Percentiles rank a stretch among this genome's conserved stretches.
Evolutionary conservation across 2,113 vertebrate genomes (phyloP).

Genomic region (Accipiter cooperii): DNA sequence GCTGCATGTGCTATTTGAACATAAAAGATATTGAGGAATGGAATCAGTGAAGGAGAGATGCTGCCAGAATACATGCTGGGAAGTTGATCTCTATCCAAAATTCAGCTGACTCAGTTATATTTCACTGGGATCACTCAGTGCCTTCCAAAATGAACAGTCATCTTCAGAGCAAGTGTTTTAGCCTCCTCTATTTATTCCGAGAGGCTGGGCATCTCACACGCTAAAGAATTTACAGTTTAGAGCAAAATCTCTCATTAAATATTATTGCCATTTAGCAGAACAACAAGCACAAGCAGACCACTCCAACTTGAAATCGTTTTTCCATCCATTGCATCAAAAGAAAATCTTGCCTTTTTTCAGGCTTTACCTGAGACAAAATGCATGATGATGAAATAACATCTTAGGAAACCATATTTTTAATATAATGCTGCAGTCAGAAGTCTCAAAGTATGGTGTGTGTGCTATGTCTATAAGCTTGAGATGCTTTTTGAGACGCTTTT

Average conservation of each 20-base stretch:
- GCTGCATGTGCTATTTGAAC: background rate
- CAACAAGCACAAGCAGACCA: background rate
- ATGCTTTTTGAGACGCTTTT: background rate
- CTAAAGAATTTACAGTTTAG: background rate
- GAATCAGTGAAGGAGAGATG: background rate
- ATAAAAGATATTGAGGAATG: background rate
- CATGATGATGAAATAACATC: background rate
- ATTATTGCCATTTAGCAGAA: background rate
- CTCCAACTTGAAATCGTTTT: background rate
- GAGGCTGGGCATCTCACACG: background rate
- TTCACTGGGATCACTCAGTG: constrained; percentile 20
- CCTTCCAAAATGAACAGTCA: constrained; percentile 58
- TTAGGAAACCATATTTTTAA: background rate
- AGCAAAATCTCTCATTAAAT: constrained; percentile 15
- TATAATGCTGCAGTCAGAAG: background rate
- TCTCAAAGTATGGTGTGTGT: background rate
- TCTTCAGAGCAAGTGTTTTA: constrained; percentile 18
- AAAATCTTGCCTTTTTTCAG: background rate
- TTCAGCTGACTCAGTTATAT: constrained; percentile 32
- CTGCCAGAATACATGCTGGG: constrained; percentile 39
- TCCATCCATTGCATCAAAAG: background rate
- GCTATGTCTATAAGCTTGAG: background rate
- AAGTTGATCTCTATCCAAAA: constrained; percentile 50
- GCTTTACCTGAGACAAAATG: background rate
- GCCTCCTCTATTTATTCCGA: constrained; percentile 32